phyloP scores from a whole-genome alignment of 2,888 invertebrate species.

The Noctua janthe region DNA sequence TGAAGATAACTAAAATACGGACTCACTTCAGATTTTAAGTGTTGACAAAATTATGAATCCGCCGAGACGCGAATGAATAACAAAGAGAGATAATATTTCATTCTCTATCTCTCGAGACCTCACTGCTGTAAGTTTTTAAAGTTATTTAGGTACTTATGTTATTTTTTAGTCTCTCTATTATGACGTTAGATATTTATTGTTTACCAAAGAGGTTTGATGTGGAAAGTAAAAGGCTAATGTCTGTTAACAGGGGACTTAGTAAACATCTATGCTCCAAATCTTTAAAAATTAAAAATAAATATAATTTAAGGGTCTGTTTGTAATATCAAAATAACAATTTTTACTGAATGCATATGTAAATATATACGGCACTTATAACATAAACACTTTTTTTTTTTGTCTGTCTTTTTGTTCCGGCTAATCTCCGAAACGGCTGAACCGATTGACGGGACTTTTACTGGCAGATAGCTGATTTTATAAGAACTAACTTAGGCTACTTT shows the following conservation, averaged over 20 bases:
- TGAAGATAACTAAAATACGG: constrained; percentile 30
- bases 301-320: too few species aligned
- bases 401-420: too few species aligned
- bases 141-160: constrained; percentile 36
- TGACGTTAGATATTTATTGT: neutral
- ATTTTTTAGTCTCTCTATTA: constrained; percentile 25
- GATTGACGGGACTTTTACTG: too few species aligned
- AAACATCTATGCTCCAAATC: neutral
- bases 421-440: too few species aligned
- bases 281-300: too few species aligned
- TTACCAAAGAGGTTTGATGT: neutral
- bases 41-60: constrained; percentile 64
- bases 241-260: neutral
- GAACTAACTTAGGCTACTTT: too few species aligned
- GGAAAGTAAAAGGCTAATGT: neutral
- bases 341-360: too few species aligned
- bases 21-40: constrained; percentile 51
- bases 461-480: too few species aligned
- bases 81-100: constrained; percentile 63
- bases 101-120: constrained; percentile 44
- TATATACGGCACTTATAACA: too few species aligned
- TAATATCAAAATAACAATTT: too few species aligned
- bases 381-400: too few species aligned
- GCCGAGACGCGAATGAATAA: constrained; percentile 53
- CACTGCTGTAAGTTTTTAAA: constrained; percentile 46